A percentile compares a stretch with the other conserved stretches of the same genome.
Evolutionary conservation across 2,797 vertebrate genomes (phyloP).

Genomic region (Periophthalmus magnuspinnatus): DNA sequence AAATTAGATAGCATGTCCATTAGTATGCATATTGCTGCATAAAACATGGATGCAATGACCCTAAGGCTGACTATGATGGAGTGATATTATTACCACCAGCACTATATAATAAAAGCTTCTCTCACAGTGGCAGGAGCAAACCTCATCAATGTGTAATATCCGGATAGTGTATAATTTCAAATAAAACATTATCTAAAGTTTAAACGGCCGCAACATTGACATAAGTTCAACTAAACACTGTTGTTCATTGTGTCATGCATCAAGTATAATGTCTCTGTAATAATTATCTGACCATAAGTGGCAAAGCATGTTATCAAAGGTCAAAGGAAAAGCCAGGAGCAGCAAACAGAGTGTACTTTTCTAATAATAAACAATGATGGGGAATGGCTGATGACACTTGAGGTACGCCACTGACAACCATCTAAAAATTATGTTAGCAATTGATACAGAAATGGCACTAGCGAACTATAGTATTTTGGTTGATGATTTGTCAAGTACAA

Average conservation of each 20-base stretch:
- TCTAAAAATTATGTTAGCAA: background rate
- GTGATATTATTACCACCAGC: background rate
- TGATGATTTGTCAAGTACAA: too few species aligned
- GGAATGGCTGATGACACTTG: background rate
- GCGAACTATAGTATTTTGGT: too few species aligned
- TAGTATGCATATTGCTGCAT: background rate
- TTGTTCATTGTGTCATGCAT: background rate
- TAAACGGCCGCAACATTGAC: slow-evolving; percentile 6
- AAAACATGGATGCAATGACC: slow-evolving; percentile 5
- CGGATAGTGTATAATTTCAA: background rate
- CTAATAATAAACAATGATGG: slow-evolving; percentile 1
- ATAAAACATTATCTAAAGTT: background rate
- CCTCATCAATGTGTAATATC: background rate
- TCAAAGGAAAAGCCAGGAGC: background rate
- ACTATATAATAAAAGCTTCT: background rate
- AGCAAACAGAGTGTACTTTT: background rate
- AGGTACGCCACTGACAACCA: background rate
- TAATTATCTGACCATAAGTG: slow-evolving; percentile 5
- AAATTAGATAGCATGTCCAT: background rate
- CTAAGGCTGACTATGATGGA: background rate
- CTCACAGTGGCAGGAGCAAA: background rate
- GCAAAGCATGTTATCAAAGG: background rate
- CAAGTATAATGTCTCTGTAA: background rate
- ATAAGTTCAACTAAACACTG: slow-evolving; percentile 6
- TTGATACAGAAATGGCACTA: too few species aligned